These are phyloP conservation scores for Squalus acanthias DNA, from an alignment of 2,797 vertebrate genomes.

Conservation along the genomic window DNA sequence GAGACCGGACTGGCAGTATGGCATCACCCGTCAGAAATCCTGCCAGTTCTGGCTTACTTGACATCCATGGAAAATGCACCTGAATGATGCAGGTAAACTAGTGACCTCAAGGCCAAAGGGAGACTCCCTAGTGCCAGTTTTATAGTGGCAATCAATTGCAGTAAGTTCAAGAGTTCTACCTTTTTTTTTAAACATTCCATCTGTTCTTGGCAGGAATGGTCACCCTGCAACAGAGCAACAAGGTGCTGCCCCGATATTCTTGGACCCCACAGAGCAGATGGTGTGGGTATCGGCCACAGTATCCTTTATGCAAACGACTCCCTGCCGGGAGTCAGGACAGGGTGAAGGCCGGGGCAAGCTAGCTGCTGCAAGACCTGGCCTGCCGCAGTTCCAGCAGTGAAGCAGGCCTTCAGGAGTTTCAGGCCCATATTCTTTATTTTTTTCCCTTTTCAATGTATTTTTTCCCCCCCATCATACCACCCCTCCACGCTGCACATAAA, in stretches of 20 bases:
- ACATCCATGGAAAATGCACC: not conserved
- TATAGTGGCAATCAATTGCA: not conserved
- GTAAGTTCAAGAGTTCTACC: not conserved
- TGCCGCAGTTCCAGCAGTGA: no score
- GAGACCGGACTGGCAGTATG: not conserved
- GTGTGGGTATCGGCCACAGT: no score
- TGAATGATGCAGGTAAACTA: not conserved
- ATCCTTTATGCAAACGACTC: no score
- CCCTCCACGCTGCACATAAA: no score
- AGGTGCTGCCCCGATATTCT: not conserved
- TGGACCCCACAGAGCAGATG: no score
- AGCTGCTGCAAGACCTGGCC: no score
- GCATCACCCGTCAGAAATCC: not conserved
- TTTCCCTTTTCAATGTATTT: no score
- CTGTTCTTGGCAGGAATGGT: not conserved
- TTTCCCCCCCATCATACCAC: no score
- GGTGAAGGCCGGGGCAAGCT: no score
- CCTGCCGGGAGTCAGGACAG: no score
- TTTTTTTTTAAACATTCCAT: not conserved
- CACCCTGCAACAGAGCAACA: not conserved
- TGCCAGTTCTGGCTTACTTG: not conserved
- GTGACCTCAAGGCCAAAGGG: not conserved
- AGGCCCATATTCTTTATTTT: no score
- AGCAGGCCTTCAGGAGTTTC: no score
- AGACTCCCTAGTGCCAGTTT: not conserved